Conservation (phyloP, 2,888 invertebrate genomes). For the Philereme transversata region DNA sequence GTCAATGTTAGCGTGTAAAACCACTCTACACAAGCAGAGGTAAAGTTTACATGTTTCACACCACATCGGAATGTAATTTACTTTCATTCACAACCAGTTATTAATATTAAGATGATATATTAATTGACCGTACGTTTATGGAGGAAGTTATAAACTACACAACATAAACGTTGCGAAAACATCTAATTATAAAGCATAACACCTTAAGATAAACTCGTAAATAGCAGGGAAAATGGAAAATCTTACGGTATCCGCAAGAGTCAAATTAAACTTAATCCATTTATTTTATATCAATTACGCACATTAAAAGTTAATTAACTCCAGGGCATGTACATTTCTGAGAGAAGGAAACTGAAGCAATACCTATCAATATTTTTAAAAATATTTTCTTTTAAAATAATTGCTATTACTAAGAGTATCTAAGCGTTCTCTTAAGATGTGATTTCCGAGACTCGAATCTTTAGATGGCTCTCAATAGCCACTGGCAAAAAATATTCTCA, state of each 20-base stretch:
- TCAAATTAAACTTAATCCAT: too few relatives aligned
- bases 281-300: too few relatives aligned
- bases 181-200: slow-evolving; percentile 45
- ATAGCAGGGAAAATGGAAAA: too few relatives aligned
- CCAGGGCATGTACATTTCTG: too few relatives aligned
- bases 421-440: too few relatives aligned
- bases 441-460: neutral
- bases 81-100: slow-evolving; percentile 28
- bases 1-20: slow-evolving; percentile 22
- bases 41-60: slow-evolving; percentile 28
- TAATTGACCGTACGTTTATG: slow-evolving; percentile 48
- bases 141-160: slow-evolving; percentile 53
- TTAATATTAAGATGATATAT: slow-evolving; percentile 31
- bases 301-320: too few relatives aligned
- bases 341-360: too few relatives aligned
- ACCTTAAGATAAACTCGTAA: too few relatives aligned
- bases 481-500: slow-evolving; percentile 2
- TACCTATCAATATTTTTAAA: too few relatives aligned
- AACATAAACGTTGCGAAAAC: slow-evolving; percentile 42
- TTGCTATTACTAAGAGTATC: too few relatives aligned
- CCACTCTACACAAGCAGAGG: slow-evolving; percentile 11
- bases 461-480: neutral
- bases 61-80: slow-evolving; percentile 27
- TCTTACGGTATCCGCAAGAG: too few relatives aligned
- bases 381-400: too few relatives aligned